Evolutionary conservation across 2,797 vertebrate genomes (phyloP).

Genomic region (Miichthys miiuy): DNA sequence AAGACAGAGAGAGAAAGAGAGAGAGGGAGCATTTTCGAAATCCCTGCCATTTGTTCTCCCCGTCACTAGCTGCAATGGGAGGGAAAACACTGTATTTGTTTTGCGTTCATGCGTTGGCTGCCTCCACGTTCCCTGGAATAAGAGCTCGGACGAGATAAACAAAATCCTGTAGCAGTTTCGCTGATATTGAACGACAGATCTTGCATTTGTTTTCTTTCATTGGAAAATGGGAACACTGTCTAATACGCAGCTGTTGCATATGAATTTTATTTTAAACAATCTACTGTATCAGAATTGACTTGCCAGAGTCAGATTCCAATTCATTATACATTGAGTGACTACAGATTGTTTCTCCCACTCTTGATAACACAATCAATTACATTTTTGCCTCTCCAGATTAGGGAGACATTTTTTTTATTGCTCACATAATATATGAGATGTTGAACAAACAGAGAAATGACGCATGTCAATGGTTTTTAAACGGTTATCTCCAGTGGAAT

Average conservation of each 20-base stretch:
- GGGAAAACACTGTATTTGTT: slow-evolving; percentile 75
- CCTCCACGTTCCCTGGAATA: slow-evolving; percentile 65
- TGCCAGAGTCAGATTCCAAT: slow-evolving; percentile 38
- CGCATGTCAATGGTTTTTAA: slow-evolving; percentile 4
- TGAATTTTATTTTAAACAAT: slow-evolving; percentile 43
- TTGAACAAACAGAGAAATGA: slow-evolving; percentile 49
- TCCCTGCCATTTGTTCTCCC: slow-evolving; percentile 58
- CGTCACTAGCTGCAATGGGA: slow-evolving; percentile 63
- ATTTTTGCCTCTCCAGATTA: slow-evolving; percentile 16
- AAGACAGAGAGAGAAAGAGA: slow-evolving; percentile 15
- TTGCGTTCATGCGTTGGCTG: slow-evolving; percentile 64
- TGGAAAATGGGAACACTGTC: slow-evolving; percentile 40
- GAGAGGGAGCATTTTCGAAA: slow-evolving; percentile 61
- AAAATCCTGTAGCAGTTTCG: slow-evolving; percentile 42
- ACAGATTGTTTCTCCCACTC: slow-evolving; percentile 43
- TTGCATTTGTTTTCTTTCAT: slow-evolving; percentile 49
- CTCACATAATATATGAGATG: slow-evolving; percentile 30
- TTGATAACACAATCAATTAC: slow-evolving; percentile 19
- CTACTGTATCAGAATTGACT: slow-evolving; percentile 26
- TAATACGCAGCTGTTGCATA: slow-evolving; percentile 45
- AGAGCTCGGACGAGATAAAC: slow-evolving; percentile 64
- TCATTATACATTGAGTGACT: slow-evolving; percentile 51
- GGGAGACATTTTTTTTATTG: slow-evolving; percentile 24
- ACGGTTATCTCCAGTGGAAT: slow-evolving; percentile 45
- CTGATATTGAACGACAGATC: slow-evolving; percentile 47